Conservation (phyloP, 1,140 invertebrate species). For the Zaprionus taronus region DNA sequence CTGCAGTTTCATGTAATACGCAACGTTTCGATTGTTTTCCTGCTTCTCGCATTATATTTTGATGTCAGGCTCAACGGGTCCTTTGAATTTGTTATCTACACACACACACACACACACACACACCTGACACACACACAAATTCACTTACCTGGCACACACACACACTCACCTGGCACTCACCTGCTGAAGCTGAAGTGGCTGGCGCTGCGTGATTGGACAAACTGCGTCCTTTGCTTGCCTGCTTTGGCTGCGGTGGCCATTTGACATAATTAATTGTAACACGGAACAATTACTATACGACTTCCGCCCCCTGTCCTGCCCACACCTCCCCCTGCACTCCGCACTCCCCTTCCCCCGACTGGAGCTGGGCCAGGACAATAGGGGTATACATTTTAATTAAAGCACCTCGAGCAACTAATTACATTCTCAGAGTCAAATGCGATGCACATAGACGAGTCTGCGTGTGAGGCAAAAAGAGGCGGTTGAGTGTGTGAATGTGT, state of each 20-base stretch:
- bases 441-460: constrained; percentile 12
- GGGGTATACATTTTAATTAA: constrained; percentile 83
- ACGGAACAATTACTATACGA: constrained; percentile 73
- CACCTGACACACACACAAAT: neutral
- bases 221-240: constrained; percentile 17
- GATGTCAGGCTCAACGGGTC: constrained; percentile 26
- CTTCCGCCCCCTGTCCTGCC: neutral
- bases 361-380: constrained; percentile 61
- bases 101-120: constrained; percentile 4
- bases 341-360: too few species aligned
- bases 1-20: neutral
- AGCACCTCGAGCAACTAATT: constrained; percentile 81
- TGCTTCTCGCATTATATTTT: constrained; percentile 19
- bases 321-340: neutral
- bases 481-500: constrained; percentile 15
- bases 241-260: constrained; percentile 44
- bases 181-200: constrained; percentile 23
- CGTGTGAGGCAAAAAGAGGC: neutral
- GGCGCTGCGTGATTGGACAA: constrained; percentile 20
- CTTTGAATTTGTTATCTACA: constrained; percentile 33
- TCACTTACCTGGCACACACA: neutral
- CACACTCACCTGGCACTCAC: neutral
- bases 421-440: constrained; percentile 60
- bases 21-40: neutral
- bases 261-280: constrained; percentile 81